These are phyloP conservation scores for Laspeyria flexula DNA, from an alignment of 2,888 invertebrate species.

Conservation along the genomic window DNA sequence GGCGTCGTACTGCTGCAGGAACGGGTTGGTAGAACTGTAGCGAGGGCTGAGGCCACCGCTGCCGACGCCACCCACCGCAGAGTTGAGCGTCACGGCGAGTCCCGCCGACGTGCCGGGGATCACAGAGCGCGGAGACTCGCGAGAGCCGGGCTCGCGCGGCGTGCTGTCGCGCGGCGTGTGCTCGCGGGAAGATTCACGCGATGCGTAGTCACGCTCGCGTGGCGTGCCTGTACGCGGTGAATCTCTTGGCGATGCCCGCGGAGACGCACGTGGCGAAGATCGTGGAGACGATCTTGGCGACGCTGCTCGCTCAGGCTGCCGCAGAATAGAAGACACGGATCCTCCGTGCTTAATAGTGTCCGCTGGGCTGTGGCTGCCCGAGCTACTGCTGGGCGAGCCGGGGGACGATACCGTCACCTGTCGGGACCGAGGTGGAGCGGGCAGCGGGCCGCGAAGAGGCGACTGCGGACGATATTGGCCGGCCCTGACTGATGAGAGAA, in stretches of 20 bases:
- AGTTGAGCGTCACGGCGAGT: slow-evolving; percentile 87
- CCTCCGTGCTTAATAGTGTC: slow-evolving; percentile 89
- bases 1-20: slow-evolving; percentile 85
- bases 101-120: slow-evolving; percentile 87
- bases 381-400: slow-evolving; percentile 95
- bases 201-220: slow-evolving; percentile 60
- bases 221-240: slow-evolving; percentile 72
- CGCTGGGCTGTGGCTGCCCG: slow-evolving; percentile 92
- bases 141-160: slow-evolving; percentile 53
- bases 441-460: slow-evolving; percentile 87
- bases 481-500: slow-evolving; percentile 90
- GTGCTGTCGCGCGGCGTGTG: slow-evolving; percentile 61
- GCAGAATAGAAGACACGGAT: slow-evolving; percentile 78
- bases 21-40: slow-evolving; percentile 86
- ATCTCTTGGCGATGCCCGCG: slow-evolving; percentile 67
- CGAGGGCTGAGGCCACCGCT: slow-evolving; percentile 64
- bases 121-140: slow-evolving; percentile 60
- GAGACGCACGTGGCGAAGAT: slow-evolving; percentile 70
- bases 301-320: slow-evolving; percentile 73
- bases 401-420: slow-evolving; percentile 88
- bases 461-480: slow-evolving; percentile 91
- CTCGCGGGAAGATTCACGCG: slow-evolving; percentile 69
- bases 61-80: slow-evolving; percentile 49
- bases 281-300: slow-evolving; percentile 75
- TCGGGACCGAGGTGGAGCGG: slow-evolving; percentile 82